A percentile compares a stretch with the other conserved stretches of the same genome.
Evolutionary conservation across 2,888 invertebrate species (phyloP).

Genomic region (Myopa tessellatipennis): DNA sequence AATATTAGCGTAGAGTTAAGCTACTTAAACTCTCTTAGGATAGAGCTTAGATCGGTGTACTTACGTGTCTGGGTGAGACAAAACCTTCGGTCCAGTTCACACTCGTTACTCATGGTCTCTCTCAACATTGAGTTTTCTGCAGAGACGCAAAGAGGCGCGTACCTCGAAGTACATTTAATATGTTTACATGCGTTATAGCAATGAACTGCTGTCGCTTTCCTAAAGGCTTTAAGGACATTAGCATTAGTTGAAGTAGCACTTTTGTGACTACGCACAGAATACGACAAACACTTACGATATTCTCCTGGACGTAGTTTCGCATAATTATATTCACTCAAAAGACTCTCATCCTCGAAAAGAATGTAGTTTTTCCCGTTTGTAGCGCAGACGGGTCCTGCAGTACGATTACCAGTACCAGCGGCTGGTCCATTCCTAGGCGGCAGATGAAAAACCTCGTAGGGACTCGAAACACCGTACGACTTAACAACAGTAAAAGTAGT

Average conservation of each 20-base stretch:
- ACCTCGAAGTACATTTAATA: conserved; percentile 29
- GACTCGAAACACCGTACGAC: neutral
- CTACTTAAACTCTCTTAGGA: too few species aligned
- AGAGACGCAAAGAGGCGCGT: conserved; percentile 45
- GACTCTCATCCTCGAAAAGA: conserved; percentile 47
- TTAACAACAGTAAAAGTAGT: neutral
- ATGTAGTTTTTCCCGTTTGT: conserved; percentile 42
- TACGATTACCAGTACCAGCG: conserved; percentile 34
- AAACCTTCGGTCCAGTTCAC: conserved; percentile 23
- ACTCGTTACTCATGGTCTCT: conserved; percentile 30
- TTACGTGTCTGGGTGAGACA: conserved; percentile 46
- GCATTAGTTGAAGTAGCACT: neutral
- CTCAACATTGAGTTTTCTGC: conserved; percentile 27
- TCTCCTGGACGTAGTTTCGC: conserved; percentile 38
- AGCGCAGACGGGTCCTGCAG: conserved; percentile 45
- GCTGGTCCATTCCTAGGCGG: conserved; percentile 15
- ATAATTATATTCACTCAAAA: conserved; percentile 44
- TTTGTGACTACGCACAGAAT: neutral
- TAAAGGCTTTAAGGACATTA: neutral
- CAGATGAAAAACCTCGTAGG: neutral
- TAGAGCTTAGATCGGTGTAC: neutral
- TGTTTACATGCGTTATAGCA: conserved; percentile 25
- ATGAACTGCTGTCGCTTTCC: neutral
- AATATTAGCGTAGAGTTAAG: too few species aligned
- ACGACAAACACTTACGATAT: conserved; percentile 38